Evolutionary conservation across 2,797 vertebrate species (phyloP).

Genomic region (Avahi laniger): DNA sequence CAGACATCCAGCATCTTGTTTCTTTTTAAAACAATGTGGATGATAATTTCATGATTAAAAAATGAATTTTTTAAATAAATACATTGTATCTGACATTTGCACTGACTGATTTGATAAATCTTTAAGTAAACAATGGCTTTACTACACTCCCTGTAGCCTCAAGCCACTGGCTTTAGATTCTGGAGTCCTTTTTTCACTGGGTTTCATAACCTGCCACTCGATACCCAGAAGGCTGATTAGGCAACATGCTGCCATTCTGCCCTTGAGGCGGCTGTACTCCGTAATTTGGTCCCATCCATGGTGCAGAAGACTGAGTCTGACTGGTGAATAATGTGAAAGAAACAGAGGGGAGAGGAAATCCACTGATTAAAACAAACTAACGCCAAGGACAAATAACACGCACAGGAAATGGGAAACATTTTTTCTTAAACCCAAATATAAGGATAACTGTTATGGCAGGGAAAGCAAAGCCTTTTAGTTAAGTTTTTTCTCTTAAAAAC

Average conservation of each 20-base stretch:
- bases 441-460: not conserved
- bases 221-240: slow-evolving; percentile 91
- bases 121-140: slow-evolving; percentile 83
- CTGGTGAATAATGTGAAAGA: slow-evolving; percentile 72
- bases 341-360: slow-evolving; percentile 51
- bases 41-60: slow-evolving; percentile 86
- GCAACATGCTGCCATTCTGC: slow-evolving; percentile 93
- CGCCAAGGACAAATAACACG: slow-evolving; percentile 20
- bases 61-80: slow-evolving; percentile 86
- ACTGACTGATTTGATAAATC: slow-evolving; percentile 83
- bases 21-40: slow-evolving; percentile 80
- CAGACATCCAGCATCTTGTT: slow-evolving; percentile 87
- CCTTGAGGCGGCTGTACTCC: slow-evolving; percentile 91
- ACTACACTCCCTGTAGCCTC: slow-evolving; percentile 79
- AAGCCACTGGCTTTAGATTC: slow-evolving; percentile 78
- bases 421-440: slow-evolving; percentile 31
- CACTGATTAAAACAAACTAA: slow-evolving; percentile 56
- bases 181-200: slow-evolving; percentile 89
- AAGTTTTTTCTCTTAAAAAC: not conserved
- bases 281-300: slow-evolving; percentile 92
- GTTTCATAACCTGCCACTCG: slow-evolving; percentile 94
- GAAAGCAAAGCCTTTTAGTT: not conserved
- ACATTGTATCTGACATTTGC: slow-evolving; percentile 85
- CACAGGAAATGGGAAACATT: not conserved
- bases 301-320: slow-evolving; percentile 92